Evolutionary conservation across 2,888 invertebrate genomes (phyloP), one percentile per base, ranked within the genome.

Genomic region (Augiades crinisus): DNA sequence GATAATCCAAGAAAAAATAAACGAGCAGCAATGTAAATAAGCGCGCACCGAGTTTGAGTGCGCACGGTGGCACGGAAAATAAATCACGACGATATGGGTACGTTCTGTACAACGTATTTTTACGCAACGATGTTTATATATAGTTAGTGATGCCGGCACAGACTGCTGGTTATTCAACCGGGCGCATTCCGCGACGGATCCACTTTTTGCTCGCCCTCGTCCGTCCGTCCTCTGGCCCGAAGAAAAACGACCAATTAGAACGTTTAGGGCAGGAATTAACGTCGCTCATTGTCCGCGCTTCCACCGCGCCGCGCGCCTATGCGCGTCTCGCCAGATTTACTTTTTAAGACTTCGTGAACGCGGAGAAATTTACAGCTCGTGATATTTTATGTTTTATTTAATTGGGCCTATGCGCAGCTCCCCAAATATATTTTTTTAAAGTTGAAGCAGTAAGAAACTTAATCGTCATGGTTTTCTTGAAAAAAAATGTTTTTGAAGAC

Each of bases 101-200:
- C 75, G 58, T 50, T 59, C 69, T 72, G 74, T 73, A 78, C 78
- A 82, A 75, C 82, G 84, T 86, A 88, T 85, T 87, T 88, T 87
- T 87, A 88, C 87, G 88, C 86, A 87, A 86, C 76, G 71, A 63
- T 85, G 85, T 86, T 84, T 87, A 81, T 86, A 82, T 78, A 73
- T 76, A 72, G 76, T 68, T 70, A 65, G 68, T 67, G 68, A 62
- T 60, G 64, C 60, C 62, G 64, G 68, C 66, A 66, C 77, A 81
- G 82, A 77, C 85, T 81, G 78, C 81, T 85, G 87, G 86, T 85
- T 87, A 83, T 87, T 87, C 87, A 87, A 87, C 87, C 83, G 81
- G 72, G 73, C 84, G 71, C 88, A 88, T 89, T 86, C 88, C 87
- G 79, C 75, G 86, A 75, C 86, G 83, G 75, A 70, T 69, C 76